These are phyloP conservation scores for Balearica regulorum DNA, from an alignment of 2,797 vertebrate species.

Conservation along the genomic window DNA sequence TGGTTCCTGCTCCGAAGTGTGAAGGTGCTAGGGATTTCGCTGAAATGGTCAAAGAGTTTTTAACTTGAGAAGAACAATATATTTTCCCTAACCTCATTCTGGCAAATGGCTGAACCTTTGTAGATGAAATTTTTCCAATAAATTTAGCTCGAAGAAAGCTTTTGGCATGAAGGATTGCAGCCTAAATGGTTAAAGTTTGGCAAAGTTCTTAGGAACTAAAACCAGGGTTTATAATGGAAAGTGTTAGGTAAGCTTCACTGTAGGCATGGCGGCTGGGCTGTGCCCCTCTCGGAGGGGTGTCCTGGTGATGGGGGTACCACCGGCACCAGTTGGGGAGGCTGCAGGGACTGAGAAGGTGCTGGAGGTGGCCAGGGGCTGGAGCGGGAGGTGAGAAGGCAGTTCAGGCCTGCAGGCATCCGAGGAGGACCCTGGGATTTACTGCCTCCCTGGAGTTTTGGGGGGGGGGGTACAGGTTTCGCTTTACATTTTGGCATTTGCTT, in stretches of 20 bases:
- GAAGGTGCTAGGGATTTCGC: slow-evolving; percentile 53
- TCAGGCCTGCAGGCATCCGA: background rate
- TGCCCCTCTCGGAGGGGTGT: background rate
- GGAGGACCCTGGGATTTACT: background rate
- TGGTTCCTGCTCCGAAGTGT: background rate
- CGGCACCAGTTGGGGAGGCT: background rate
- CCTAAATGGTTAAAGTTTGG: slow-evolving; percentile 64
- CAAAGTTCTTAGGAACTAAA: slow-evolving; percentile 25
- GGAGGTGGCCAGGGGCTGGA: background rate
- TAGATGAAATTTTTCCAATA: slow-evolving; percentile 62
- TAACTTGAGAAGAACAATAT: slow-evolving; percentile 58
- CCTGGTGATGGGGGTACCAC: background rate
- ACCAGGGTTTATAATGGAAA: background rate
- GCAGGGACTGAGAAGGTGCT: background rate
- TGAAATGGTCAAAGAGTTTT: slow-evolving; percentile 47
- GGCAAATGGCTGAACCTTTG: slow-evolving; percentile 51
- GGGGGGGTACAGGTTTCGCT: background rate
- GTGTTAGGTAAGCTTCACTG: slow-evolving; percentile 32
- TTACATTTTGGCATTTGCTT: slow-evolving; percentile 12
- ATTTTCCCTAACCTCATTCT: slow-evolving; percentile 64
- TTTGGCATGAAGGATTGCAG: slow-evolving; percentile 30
- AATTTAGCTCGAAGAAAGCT: slow-evolving; percentile 45
- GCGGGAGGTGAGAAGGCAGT: background rate
- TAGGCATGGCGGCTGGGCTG: background rate
- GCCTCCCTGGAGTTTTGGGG: background rate